A percentile compares a stretch with the other conserved stretches of the same genome.
phyloP scores from a whole-genome alignment of 2,113 vertebrate genomes.

The Ictalurus furcatus region DNA sequence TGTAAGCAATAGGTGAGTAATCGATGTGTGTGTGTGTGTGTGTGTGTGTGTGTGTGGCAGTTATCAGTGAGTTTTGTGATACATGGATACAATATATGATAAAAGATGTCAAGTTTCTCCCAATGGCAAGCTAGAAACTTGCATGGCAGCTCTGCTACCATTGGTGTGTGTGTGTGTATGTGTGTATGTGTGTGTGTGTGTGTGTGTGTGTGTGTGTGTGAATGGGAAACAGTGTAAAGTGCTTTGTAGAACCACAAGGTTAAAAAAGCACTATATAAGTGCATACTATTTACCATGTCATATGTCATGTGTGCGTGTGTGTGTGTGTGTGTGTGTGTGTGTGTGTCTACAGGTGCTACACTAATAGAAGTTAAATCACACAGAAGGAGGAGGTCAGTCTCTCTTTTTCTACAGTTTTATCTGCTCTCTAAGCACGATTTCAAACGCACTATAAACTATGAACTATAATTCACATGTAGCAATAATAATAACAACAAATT shows the following conservation, averaged over 20 bases:
- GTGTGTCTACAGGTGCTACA: constrained; percentile 8
- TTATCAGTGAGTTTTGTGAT: neutral
- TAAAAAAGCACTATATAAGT: too few relatives aligned
- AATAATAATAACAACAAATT: constrained; percentile 46
- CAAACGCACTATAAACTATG: constrained; percentile 22
- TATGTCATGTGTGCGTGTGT: neutral
- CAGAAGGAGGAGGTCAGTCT: constrained; percentile 27
- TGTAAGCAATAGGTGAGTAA: constrained; percentile 10
- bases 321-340: neutral
- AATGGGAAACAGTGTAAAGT: too few relatives aligned
- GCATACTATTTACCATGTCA: too few relatives aligned
- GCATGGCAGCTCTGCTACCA: too few relatives aligned
- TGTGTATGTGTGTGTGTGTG: neutral
- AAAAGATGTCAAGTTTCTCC: neutral
- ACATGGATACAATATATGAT: neutral
- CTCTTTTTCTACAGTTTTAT: constrained; percentile 37
- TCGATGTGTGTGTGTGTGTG: neutral
- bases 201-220: neutral
- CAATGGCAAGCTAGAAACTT: too few relatives aligned
- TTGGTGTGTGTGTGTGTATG: constrained; percentile 3
- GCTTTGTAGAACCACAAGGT: too few relatives aligned
- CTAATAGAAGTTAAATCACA: constrained; percentile 42
- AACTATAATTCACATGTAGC: constrained; percentile 29
- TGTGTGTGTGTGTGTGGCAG: constrained; percentile 1
- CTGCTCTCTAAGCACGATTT: constrained; percentile 43